phyloP scores from a whole-genome alignment of 2,113 vertebrate genomes.

The Bufo gargarizans region DNA sequence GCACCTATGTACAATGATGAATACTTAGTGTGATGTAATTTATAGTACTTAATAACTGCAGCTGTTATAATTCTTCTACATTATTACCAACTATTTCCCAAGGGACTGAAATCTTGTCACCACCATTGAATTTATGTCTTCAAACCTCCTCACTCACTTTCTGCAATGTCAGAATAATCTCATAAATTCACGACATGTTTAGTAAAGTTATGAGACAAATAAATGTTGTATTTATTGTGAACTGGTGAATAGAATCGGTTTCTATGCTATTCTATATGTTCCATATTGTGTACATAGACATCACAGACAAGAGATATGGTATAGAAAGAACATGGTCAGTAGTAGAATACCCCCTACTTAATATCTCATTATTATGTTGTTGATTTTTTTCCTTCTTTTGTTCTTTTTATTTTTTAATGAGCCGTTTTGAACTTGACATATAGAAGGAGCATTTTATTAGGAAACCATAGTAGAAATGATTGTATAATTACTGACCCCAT shows the following conservation, averaged over 20 bases:
- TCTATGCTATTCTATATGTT: neutral
- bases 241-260: neutral
- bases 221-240: no score
- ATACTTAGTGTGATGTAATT: neutral
- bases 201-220: neutral
- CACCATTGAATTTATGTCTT: neutral
- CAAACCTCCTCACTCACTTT: neutral
- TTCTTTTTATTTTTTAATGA: neutral
- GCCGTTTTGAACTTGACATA: neutral
- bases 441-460: neutral
- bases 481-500: neutral
- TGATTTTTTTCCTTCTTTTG: neutral
- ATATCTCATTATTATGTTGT: no score
- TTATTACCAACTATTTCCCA: neutral
- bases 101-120: neutral
- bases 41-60: conserved; percentile 1
- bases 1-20: neutral
- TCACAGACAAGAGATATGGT: neutral
- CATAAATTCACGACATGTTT: neutral
- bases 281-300: neutral
- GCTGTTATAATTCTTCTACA: neutral
- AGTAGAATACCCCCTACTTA: no score
- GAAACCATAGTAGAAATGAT: neutral
- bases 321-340: neutral
- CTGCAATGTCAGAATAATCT: conserved; percentile 18